Evolutionary conservation across 2,797 vertebrate species (phyloP).

Genomic region (Halcyon badia): DNA sequence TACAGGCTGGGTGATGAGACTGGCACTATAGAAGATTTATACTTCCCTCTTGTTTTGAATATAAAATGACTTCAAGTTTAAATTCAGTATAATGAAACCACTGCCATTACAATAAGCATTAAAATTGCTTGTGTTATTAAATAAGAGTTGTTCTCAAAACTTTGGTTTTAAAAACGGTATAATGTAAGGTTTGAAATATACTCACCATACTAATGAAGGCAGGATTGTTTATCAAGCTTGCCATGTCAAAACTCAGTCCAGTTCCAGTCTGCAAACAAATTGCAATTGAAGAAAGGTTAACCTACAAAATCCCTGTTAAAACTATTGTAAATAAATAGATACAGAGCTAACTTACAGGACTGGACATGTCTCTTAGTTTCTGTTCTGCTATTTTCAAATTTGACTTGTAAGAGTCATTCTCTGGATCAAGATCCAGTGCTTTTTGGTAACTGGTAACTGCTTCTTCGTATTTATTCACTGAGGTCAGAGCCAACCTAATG

Average conservation of each 20-base stretch:
- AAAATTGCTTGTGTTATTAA: background rate
- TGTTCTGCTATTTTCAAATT: conserved; percentile 98
- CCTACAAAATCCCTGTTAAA: conserved; percentile 8
- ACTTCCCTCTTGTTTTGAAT: background rate
- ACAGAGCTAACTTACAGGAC: conserved; percentile 87
- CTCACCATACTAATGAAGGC: conserved; percentile 99
- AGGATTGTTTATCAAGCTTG: conserved; percentile 98
- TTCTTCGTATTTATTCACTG: conserved; percentile 95
- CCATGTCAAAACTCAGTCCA: conserved; percentile 97
- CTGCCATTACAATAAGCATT: background rate
- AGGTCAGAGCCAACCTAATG: conserved; percentile 91
- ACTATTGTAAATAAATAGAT: background rate
- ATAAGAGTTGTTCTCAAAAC: background rate
- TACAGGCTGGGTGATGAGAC: too few species aligned
- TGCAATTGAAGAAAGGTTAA: conserved; percentile 23
- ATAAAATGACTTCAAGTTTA: background rate
- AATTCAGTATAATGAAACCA: background rate
- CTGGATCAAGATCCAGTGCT: conserved; percentile 94
- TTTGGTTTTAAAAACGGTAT: background rate
- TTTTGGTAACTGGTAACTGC: conserved; percentile 96
- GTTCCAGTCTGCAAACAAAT: conserved; percentile 88
- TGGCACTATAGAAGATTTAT: background rate
- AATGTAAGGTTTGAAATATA: conserved; percentile 28
- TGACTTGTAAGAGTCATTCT: conserved; percentile 97
- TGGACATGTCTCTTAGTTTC: conserved; percentile 93